phyloP scores from a whole-genome alignment of 2,888 invertebrate genomes.

The Leptinotarsa haldemani region DNA sequence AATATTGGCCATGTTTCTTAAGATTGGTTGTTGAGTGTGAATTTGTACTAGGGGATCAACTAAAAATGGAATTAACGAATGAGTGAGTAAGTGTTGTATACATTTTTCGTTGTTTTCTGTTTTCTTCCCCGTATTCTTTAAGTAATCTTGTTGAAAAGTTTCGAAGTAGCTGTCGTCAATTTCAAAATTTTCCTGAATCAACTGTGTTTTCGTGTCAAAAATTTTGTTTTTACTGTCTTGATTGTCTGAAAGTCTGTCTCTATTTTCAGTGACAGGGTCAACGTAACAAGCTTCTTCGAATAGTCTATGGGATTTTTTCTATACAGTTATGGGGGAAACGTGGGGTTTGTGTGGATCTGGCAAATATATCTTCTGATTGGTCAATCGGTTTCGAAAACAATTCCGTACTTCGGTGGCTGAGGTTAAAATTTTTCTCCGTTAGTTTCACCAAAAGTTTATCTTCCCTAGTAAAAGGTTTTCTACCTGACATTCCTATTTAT shows the following conservation, averaged over 20 bases:
- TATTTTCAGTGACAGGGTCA: not conserved
- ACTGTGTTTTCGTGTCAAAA: not conserved
- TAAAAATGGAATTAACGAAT: conserved; percentile 8
- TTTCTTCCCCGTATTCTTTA: not conserved
- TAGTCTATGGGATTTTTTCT: not conserved
- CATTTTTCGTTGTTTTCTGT: not conserved
- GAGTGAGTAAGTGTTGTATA: not conserved
- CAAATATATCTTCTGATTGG: not conserved
- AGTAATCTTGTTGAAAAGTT: too few relatives aligned
- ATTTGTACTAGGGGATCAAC: not conserved
- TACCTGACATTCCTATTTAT: too few relatives aligned
- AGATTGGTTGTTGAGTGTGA: not conserved
- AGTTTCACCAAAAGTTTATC: too few relatives aligned
- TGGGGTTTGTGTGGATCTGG: too few relatives aligned
- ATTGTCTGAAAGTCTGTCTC: not conserved
- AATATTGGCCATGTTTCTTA: not conserved
- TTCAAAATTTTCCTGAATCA: not conserved
- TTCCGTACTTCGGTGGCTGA: not conserved
- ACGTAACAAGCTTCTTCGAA: not conserved
- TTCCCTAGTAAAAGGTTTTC: too few relatives aligned
- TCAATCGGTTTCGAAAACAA: not conserved
- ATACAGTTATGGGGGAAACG: not conserved
- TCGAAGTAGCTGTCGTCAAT: too few relatives aligned
- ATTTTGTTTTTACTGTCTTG: not conserved
- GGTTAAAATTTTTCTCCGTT: not conserved